Base-by-base conservation (phyloP, 2,888 invertebrate species). In the Drosophila austrosaltans region DNA sequence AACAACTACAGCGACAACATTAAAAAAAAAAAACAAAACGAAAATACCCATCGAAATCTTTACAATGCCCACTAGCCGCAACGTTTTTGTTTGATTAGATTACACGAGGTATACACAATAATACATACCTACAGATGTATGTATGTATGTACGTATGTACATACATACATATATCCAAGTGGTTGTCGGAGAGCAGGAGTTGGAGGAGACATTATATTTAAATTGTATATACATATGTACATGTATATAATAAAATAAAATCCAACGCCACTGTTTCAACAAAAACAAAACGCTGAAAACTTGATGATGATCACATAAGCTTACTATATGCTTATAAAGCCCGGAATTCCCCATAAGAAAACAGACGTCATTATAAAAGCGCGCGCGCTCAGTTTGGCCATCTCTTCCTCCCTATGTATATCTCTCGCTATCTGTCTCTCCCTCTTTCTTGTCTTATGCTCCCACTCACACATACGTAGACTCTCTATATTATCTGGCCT, bases 301-400 rank as follows among this genome's bases (percentile, higher is more conserved):
- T 53, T 73, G 48, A 58, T 72, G 86, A 86, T 89, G 87, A 87
- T 85, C 87, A 80, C 79, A 89, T 81, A 78, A 72, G 72, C 72
- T 53, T 30, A 42, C 42, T 48, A 48, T 22, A 75, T 57, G 73
- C 76, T 40, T 59, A 89, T 87, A 89, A 86, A 89, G 89, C 78
- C 82, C 75, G 89, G 85, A 86, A 87, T 89, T 89, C 89, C 85
- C 85, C 75, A 57, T 57, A 59, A 87, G 42, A 71, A 71, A 66
- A 66, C 58, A 72, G 71, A 89, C 85, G 87, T 89, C 89, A 84
- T 62, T 75, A 79, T 72, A 76, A 78, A 78, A 80, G 69, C 75
- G 57, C 69, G 57, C 69, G 65, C 66, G 44, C 60, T 70, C 68
- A 12, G 63, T 25, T 68, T 61, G 56, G 16, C 42, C 56, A 44